Percentiles rank a stretch among this genome's conserved stretches.
phyloP scores from a whole-genome alignment of 1,140 invertebrate species.

The Euura lappo region DNA sequence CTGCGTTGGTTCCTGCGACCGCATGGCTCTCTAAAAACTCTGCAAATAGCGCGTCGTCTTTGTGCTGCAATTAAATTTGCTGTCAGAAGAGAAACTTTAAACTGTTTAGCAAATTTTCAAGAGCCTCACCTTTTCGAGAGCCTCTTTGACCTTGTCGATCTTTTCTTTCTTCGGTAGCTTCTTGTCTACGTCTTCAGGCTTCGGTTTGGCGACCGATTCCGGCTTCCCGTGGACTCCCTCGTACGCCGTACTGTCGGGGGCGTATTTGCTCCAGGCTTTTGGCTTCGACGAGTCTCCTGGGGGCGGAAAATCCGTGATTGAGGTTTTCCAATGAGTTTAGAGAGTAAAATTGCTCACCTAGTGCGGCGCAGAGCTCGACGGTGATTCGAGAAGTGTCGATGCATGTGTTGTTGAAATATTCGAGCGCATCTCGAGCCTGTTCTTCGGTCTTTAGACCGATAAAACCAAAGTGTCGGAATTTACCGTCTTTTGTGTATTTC shows the following conservation, averaged over 20 bases:
- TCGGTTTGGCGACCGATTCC: slow-evolving; percentile 18
- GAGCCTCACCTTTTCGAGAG: slow-evolving; percentile 67
- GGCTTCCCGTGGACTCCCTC: slow-evolving; percentile 60
- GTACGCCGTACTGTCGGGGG: slow-evolving; percentile 71
- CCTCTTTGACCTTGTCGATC: slow-evolving; percentile 65
- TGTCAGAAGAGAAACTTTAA: slow-evolving; percentile 11
- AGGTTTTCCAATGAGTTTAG: neutral
- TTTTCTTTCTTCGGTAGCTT: slow-evolving; percentile 50
- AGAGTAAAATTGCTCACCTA: slow-evolving; percentile 58
- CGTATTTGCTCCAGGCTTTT: slow-evolving; percentile 89
- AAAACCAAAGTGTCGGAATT: slow-evolving; percentile 92
- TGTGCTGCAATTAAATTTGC: slow-evolving; percentile 64
- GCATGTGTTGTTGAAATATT: slow-evolving; percentile 84
- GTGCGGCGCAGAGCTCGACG: slow-evolving; percentile 77
- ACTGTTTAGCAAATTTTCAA: slow-evolving; percentile 18
- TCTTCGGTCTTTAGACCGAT: slow-evolving; percentile 85
- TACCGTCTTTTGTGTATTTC: slow-evolving; percentile 89
- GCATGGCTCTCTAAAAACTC: slow-evolving; percentile 87
- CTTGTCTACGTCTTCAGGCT: slow-evolving; percentile 42
- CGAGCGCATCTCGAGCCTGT: slow-evolving; percentile 76
- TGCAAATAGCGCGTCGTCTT: slow-evolving; percentile 86
- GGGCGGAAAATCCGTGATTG: slow-evolving; percentile 24
- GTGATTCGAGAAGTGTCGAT: slow-evolving; percentile 81
- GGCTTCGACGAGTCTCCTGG: slow-evolving; percentile 81
- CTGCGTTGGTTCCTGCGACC: slow-evolving; percentile 62